Conservation (phyloP, 2,797 vertebrate genomes). For the Pogonophryne albipinna region DNA sequence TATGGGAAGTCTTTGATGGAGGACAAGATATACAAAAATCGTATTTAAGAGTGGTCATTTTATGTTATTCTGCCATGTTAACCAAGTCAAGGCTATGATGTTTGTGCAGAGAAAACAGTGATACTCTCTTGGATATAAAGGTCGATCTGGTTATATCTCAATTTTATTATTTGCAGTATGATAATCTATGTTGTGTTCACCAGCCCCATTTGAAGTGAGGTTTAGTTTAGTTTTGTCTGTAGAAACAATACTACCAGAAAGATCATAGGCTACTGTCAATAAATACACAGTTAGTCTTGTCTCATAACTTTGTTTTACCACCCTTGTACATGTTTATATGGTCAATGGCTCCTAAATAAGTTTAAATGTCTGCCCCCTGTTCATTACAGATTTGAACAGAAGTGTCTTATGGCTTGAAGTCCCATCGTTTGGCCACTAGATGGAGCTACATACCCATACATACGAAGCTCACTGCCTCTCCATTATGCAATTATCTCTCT, state of each 20-base stretch:
- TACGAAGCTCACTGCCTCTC: neutral
- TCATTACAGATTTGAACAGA: neutral
- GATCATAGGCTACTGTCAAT: neutral
- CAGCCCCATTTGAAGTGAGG: neutral
- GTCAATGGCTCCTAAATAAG: neutral
- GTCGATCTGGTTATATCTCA: neutral
- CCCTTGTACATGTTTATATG: neutral
- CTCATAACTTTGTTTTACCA: neutral
- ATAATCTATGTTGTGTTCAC: neutral
- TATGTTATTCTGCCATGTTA: neutral
- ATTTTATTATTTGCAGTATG: neutral
- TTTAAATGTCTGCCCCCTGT: neutral
- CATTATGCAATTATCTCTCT: conserved; percentile 2
- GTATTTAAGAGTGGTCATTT: neutral
- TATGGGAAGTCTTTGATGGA: neutral
- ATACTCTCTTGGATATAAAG: neutral
- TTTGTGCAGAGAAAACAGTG: neutral
- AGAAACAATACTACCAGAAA: neutral
- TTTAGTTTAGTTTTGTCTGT: neutral
- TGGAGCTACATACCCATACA: conserved; percentile 50
- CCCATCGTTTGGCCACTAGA: conserved; percentile 54
- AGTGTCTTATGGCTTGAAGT: neutral
- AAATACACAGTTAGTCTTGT: neutral
- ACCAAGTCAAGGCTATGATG: neutral
- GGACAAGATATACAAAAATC: neutral